Evolutionary conservation across 2,888 invertebrate genomes (phyloP), one percentile per base, ranked within the genome.

Genomic region (Pyrochroa serraticornis): DNA sequence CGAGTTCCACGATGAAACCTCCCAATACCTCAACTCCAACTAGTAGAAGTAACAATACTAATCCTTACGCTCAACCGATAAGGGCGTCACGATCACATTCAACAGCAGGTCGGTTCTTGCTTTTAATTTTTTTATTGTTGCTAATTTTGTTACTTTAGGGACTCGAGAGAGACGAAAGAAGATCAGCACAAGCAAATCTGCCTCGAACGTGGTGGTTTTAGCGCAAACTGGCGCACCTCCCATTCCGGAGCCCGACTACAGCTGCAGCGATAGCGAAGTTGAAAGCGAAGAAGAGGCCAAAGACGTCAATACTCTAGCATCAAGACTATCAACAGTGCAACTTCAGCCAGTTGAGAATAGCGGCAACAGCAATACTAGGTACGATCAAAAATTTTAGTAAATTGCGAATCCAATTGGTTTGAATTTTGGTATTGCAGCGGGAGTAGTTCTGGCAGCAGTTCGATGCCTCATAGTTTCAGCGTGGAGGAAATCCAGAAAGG

Each of bases 231-330:
- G 56, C 7, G 85, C 85, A 0, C 90, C 94, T 6, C 91, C 92
- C n/a, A 94, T 94, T 67, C 94, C 94, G 0, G 94, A 94, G 74
- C 94, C 94, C 0, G 94, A 94, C 79, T 94, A 94, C 81, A 93
- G 93, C 77, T 87, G 93, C 79, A 92, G 91, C 63, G 93, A 92
- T 75, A 91, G 91, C 0, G 93, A 93, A 71, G 90, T 87, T 6
- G 82, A 81, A 42, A 80, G 78, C 41, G 77, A 77, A 41, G 76
- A 73, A 7, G 81, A 81, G 45, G 79, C 82, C 7, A 85, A 83
- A 71, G 85, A 82, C 76, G 82, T 82, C 70, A 85, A 78, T 70
- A 81, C 82, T 65, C 75, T 79, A 3, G 83, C 82, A 0, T 75
- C 80, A 1, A 75, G 82, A 31, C 62, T 79, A 22, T 66, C 70